Conservation (phyloP, 2,113 vertebrate species). For the sheep (Ovis aries) region ARS-UI_Ramb_v3.0 NC_056054.1:150522501-150523000, state of each 20-base stretch:
- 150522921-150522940: not conserved
- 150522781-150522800: slow-evolving; percentile 55
- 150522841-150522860: slow-evolving; percentile 74
- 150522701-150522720: slow-evolving; percentile 28
- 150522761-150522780: slow-evolving; percentile 63
- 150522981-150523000: slow-evolving; percentile 65
- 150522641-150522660: slow-evolving; percentile 13
- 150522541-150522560: not conserved
- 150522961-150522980: slow-evolving; percentile 59
- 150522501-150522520: not conserved
- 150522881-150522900: slow-evolving; percentile 51
- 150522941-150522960: slow-evolving; percentile 53
- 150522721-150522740: slow-evolving; percentile 51
- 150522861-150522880: slow-evolving; percentile 50
- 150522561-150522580: not conserved
- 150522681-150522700: slow-evolving; percentile 9
- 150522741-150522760: slow-evolving; percentile 8
- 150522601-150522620: not conserved
- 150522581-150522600: not conserved
- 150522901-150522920: slow-evolving; percentile 55
- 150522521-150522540: not conserved
- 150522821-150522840: slow-evolving; percentile 60
- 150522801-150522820: slow-evolving; percentile 51
- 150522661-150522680: slow-evolving; percentile 22
- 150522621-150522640: not conserved